Conservation (phyloP, 2,113 vertebrate genomes). For the Heterotilapia buettikoferi region DNA sequence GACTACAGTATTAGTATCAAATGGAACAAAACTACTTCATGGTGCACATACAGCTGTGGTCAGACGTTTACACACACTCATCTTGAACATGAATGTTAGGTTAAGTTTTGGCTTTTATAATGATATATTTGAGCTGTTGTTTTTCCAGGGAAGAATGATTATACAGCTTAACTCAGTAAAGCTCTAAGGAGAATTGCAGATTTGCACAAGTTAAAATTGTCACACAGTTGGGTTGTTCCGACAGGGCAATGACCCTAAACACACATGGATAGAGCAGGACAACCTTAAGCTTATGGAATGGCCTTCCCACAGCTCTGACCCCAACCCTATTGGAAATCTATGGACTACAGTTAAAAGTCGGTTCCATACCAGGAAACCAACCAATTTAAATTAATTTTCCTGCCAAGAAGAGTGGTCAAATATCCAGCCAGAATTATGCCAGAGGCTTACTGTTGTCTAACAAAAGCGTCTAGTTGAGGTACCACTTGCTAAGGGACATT, state of each 20-base stretch:
- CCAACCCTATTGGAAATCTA: background rate
- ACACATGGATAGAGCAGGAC: background rate
- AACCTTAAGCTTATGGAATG: background rate
- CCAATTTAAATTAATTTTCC: background rate
- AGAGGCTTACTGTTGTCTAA: background rate
- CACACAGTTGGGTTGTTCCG: background rate
- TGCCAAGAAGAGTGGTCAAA: background rate
- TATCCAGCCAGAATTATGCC: background rate
- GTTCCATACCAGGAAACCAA: background rate
- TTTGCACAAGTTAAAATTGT: background rate
- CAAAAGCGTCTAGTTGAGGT: background rate
- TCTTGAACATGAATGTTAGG: background rate
- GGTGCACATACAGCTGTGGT: background rate
- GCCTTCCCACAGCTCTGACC: background rate
- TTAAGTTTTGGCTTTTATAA: background rate
- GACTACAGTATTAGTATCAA: slow-evolving; percentile 29
- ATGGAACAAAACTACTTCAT: background rate
- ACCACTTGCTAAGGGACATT: background rate
- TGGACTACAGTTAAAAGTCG: background rate
- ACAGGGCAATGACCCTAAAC: background rate
- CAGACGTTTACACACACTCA: background rate
- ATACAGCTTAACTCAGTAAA: background rate
- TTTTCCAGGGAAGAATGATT: background rate
- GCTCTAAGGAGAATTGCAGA: background rate
- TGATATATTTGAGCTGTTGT: background rate